phyloP scores from a whole-genome alignment of 2,888 invertebrate species.

The Choristoneura rosaceana region DNA sequence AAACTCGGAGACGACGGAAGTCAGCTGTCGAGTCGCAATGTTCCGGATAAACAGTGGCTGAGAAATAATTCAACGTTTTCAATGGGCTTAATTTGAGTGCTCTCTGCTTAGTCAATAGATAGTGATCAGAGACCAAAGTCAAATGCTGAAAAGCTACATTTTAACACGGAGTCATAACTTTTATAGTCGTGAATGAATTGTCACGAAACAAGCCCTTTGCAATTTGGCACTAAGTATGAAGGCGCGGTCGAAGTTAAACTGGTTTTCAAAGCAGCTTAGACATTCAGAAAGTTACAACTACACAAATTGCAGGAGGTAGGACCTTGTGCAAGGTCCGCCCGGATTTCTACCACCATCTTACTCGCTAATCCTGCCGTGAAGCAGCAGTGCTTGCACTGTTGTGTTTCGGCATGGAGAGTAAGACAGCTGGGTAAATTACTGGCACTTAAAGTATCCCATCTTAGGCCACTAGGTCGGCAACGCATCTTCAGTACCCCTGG shows the following conservation, averaged over 20 bases:
- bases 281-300: background rate
- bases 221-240: background rate
- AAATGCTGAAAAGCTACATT: background rate
- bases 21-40: conserved; percentile 28
- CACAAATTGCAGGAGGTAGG: too few species aligned
- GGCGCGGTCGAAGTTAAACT: background rate
- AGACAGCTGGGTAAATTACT: too few species aligned
- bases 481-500: too few species aligned
- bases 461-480: too few species aligned
- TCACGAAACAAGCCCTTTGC: background rate
- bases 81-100: conserved; percentile 30
- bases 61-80: conserved; percentile 30
- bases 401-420: too few species aligned
- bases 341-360: too few species aligned
- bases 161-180: conserved; percentile 8
- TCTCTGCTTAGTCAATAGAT: conserved; percentile 16
- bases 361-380: too few species aligned
- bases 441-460: too few species aligned
- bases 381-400: too few species aligned
- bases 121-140: conserved; percentile 1
- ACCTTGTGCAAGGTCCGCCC: too few species aligned
- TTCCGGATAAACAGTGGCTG: conserved; percentile 33
- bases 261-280: background rate
- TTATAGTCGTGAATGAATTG: background rate
- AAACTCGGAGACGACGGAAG: conserved; percentile 33